Conservation (phyloP, 2,113 vertebrate species). For the Phylloscopus whistleri region DNA sequence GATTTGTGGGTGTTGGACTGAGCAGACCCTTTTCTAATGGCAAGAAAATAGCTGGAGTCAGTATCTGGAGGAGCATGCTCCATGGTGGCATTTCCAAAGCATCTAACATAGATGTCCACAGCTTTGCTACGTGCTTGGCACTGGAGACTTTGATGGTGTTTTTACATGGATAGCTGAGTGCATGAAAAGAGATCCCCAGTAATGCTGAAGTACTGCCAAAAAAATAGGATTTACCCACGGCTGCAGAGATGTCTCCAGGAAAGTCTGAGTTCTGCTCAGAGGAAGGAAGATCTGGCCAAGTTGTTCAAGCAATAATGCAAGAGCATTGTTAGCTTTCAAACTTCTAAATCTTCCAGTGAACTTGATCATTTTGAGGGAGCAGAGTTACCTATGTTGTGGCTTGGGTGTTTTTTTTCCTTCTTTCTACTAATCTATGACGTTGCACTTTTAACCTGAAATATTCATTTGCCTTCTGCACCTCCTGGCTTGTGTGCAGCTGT, state of each 20-base stretch:
- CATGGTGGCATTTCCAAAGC: not conserved
- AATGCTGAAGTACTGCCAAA: not conserved
- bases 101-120: not conserved
- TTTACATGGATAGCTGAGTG: not conserved
- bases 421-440: accelerated
- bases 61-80: not conserved
- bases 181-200: not conserved
- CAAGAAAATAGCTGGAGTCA: not conserved
- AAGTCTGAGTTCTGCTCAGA: not conserved
- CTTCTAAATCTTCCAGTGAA: not conserved
- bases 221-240: not conserved
- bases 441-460: not conserved
- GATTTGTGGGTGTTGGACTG: not conserved
- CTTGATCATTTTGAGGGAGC: not conserved
- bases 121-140: not conserved
- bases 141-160: not conserved
- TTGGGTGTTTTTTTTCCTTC: not conserved
- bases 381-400: not conserved
- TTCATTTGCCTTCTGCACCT: not conserved
- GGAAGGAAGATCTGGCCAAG: not conserved
- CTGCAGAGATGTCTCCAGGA: not conserved
- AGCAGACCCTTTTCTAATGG: not conserved
- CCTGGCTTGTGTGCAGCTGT: not conserved
- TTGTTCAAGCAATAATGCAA: not conserved
- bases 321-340: not conserved